Conservation (phyloP, 2,797 vertebrate genomes). For the Spheniscus humboldti region DNA sequence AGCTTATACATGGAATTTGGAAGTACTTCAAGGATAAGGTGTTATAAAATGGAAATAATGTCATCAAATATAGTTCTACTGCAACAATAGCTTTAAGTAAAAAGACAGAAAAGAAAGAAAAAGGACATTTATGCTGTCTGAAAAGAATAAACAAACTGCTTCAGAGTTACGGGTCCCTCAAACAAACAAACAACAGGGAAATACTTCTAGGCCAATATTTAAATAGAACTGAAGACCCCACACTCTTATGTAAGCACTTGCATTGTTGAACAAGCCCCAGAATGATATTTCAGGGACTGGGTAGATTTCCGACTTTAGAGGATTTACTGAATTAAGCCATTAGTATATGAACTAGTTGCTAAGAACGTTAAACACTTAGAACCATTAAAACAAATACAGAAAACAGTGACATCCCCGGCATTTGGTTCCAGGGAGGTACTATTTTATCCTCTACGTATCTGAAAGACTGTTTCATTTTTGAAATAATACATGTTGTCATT, state of each 20-base stretch:
- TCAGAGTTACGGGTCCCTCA: neutral
- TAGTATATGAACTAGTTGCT: neutral
- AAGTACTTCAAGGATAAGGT: neutral
- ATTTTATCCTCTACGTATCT: neutral
- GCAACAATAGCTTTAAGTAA: neutral
- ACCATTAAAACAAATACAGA: neutral
- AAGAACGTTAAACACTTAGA: neutral
- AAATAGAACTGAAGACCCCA: neutral
- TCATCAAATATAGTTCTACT: neutral
- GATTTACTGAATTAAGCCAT: neutral
- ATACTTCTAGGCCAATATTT: neutral
- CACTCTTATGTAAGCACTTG: neutral
- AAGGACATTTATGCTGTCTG: neutral
- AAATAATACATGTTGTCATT: conserved; percentile 1
- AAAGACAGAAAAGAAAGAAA: neutral
- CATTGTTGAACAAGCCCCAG: neutral
- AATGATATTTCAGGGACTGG: neutral
- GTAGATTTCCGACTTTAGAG: neutral
- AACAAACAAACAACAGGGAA: neutral
- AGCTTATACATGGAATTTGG: neutral
- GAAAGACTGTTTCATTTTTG: neutral
- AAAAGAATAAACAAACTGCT: neutral
- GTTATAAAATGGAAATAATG: neutral
- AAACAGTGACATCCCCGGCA: neutral
- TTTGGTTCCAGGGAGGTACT: neutral